phyloP scores from a whole-genome alignment of 2,888 invertebrate genomes.

The Antheraea yamamai region DNA sequence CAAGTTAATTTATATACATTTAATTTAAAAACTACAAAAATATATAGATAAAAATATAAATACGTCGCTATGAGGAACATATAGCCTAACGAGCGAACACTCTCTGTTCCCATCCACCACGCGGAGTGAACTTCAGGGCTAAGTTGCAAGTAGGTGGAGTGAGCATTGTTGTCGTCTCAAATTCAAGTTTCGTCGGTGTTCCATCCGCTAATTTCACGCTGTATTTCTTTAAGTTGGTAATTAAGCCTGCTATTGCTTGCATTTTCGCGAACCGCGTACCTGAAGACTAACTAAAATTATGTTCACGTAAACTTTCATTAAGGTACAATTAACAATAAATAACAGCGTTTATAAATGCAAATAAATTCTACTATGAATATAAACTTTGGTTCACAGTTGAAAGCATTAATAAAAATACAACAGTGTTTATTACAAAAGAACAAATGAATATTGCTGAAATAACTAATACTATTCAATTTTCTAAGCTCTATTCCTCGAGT shows the following conservation, averaged over 20 bases:
- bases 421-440: too few species aligned
- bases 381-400: too few species aligned
- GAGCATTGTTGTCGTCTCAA: constrained; percentile 26
- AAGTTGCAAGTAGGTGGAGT: constrained; percentile 30
- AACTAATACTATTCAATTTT: too few species aligned
- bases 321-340: not conserved
- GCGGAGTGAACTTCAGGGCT: constrained; percentile 26
- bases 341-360: too few species aligned
- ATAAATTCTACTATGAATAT: too few species aligned
- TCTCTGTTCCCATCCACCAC: constrained; percentile 37
- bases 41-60: too few species aligned
- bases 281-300: constrained; percentile 36
- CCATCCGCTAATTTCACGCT: constrained; percentile 44
- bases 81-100: constrained; percentile 8
- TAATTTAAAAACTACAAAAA: too few species aligned
- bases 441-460: too few species aligned
- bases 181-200: constrained; percentile 34
- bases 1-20: too few species aligned
- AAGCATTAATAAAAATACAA: too few species aligned
- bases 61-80: not conserved
- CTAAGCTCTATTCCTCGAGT: too few species aligned
- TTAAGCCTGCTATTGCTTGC: too few species aligned
- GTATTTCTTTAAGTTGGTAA: constrained; percentile 43
- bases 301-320: not conserved
- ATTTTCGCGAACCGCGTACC: constrained; percentile 53